Evolutionary conservation across 1,140 invertebrate genomes (phyloP).

Genomic region (Lerema accius): DNA sequence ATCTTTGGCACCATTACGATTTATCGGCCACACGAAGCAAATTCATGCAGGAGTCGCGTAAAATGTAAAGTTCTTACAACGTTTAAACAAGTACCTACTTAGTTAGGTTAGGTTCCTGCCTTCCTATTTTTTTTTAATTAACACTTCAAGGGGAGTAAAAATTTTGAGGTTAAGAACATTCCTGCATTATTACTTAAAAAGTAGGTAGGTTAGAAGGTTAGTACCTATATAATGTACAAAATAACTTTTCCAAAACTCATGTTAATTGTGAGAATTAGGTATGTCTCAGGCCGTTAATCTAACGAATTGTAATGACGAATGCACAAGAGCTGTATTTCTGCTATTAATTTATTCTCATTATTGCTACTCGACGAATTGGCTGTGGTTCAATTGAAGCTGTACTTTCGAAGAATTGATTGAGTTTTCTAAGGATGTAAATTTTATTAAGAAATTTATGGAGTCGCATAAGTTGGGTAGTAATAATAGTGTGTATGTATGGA

Average conservation of each 20-base stretch:
- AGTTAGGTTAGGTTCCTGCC: too few relatives aligned
- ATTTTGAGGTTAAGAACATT: too few relatives aligned
- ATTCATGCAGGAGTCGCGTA: neutral
- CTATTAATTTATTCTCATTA: conserved; percentile 30
- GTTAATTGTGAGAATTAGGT: neutral
- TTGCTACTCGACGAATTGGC: conserved; percentile 17
- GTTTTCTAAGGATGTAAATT: neutral
- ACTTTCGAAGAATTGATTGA: conserved; percentile 10
- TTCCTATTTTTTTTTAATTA: too few relatives aligned
- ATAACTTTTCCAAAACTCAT: neutral
- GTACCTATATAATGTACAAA: too few relatives aligned
- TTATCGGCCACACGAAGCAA: conserved; percentile 15
- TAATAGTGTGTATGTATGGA: too few relatives aligned
- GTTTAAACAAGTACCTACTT: neutral
- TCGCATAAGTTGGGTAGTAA: too few relatives aligned
- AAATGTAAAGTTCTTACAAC: neutral
- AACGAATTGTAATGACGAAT: conserved; percentile 8
- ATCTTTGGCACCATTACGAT: conserved; percentile 16
- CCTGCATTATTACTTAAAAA: too few relatives aligned
- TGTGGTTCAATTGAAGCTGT: conserved; percentile 13
- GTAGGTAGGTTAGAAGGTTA: too few relatives aligned
- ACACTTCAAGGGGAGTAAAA: too few relatives aligned
- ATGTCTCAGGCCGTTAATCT: conserved; percentile 10
- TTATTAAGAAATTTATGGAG: too few relatives aligned
- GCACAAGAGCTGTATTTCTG: conserved; percentile 6